Percentiles rank a stretch among this genome's conserved stretches.
phyloP scores from a whole-genome alignment of 2,113 vertebrate species.

The Stegastes partitus region DNA sequence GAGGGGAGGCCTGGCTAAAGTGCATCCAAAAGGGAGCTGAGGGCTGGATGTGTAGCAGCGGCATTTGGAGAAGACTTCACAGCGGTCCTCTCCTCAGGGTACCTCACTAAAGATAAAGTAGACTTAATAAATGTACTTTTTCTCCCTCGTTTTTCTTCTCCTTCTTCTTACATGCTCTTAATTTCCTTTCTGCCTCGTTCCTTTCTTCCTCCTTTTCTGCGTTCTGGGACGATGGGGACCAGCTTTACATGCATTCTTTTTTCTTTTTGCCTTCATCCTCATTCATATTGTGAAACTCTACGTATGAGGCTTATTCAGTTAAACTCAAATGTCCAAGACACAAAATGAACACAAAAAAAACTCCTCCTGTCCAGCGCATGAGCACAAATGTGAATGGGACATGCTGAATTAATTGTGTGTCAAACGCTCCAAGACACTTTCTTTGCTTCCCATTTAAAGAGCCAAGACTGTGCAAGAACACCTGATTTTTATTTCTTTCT shows the following conservation, averaged over 20 bases:
- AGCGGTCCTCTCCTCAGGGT: constrained; percentile 38
- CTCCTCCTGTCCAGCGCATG: no score
- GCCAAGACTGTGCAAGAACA: no score
- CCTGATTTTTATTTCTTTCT: no score
- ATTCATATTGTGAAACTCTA: neutral
- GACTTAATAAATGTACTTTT: constrained; percentile 24
- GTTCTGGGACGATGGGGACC: neutral
- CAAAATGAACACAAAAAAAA: neutral
- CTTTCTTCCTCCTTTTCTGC: neutral
- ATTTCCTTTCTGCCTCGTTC: neutral
- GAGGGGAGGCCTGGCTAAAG: constrained; percentile 40
- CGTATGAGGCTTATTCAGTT: neutral
- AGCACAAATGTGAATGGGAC: neutral
- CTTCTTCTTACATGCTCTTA: constrained; percentile 10
- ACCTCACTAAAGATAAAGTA: constrained; percentile 41
- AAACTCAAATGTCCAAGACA: constrained; percentile 17
- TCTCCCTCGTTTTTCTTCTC: neutral
- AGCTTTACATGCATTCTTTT: neutral
- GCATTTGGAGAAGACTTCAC: constrained; percentile 55
- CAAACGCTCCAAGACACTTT: no score
- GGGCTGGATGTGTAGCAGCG: constrained; percentile 43
- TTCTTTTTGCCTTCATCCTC: neutral
- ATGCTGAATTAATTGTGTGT: no score
- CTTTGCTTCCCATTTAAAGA: no score
- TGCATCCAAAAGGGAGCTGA: constrained; percentile 46